phyloP scores from a whole-genome alignment of 37 sponge, comb jelly and placozoan genomes.

The Axinella damicornis region DNA sequence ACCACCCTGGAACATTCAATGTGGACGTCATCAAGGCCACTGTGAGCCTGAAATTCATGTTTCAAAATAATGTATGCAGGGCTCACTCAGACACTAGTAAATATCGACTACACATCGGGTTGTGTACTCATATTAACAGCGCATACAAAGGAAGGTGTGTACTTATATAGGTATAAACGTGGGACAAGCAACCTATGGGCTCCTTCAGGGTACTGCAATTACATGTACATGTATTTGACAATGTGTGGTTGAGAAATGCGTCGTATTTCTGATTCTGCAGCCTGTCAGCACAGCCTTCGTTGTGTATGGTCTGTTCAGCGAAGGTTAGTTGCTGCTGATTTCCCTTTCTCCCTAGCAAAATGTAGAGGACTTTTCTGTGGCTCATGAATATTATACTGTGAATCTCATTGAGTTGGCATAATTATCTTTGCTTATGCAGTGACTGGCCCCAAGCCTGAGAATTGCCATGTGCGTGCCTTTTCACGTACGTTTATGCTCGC shows the following conservation, averaged over 20 bases:
- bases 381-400: too few relatives aligned
- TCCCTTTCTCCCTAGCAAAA: background rate
- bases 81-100: background rate
- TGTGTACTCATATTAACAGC: background rate
- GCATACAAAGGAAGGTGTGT: background rate
- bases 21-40: slow-evolving; percentile 62
- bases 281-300: slow-evolving; percentile 35
- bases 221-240: too few relatives aligned
- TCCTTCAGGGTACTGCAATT: too few relatives aligned
- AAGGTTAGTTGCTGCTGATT: slow-evolving; percentile 42
- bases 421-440: background rate
- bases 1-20: slow-evolving; percentile 43
- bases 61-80: background rate
- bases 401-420: too few relatives aligned
- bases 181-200: too few relatives aligned
- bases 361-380: too few relatives aligned
- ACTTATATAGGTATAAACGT: too few relatives aligned
- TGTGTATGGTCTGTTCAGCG: slow-evolving; percentile 56
- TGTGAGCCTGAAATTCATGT: slow-evolving; percentile 24
- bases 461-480: slow-evolving; percentile 51
- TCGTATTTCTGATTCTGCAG: slow-evolving; percentile 19
- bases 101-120: background rate
- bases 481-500: slow-evolving; percentile 72
- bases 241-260: background rate
- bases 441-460: slow-evolving; percentile 17